Conservation (phyloP, 2,113 vertebrate genomes). For the Zingel zingel region DNA sequence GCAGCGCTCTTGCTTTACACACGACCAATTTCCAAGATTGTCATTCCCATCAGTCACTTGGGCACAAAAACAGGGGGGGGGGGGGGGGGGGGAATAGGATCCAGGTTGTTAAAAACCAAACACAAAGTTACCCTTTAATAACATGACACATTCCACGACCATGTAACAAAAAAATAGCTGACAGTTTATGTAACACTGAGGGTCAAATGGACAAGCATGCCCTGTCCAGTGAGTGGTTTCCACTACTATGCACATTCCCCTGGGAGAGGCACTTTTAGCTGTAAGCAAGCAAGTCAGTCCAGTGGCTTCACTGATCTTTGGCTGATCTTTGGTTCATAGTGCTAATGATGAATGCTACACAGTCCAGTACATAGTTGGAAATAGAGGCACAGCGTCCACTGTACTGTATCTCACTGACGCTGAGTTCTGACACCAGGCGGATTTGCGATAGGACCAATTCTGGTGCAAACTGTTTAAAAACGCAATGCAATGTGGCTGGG, state of each 20-base stretch:
- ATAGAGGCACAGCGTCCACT: not conserved
- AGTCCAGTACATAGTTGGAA: not conserved
- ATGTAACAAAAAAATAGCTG: not conserved
- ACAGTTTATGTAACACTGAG: constrained; percentile 4
- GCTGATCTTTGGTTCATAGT: not conserved
- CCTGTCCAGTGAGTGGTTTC: not conserved
- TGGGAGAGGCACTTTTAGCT: constrained; percentile 10
- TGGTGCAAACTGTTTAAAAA: not conserved
- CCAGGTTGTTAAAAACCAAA: too few species aligned
- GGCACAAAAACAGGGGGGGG: too few species aligned
- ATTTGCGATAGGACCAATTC: not conserved
- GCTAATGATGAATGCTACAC: not conserved
- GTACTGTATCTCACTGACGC: not conserved
- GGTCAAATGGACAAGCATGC: not conserved
- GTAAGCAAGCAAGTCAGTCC: constrained; percentile 20
- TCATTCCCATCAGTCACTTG: too few species aligned
- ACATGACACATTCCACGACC: not conserved
- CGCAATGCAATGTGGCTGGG: not conserved
- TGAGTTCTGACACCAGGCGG: not conserved
- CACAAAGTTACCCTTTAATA: not conserved
- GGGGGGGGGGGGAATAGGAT: too few species aligned
- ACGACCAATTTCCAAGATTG: too few species aligned
- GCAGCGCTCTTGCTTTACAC: too few species aligned
- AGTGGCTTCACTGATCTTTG: not conserved
- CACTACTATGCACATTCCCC: constrained; percentile 4